phyloP scores from a whole-genome alignment of 2,113 vertebrate genomes.

The Cheilinus undulatus region DNA sequence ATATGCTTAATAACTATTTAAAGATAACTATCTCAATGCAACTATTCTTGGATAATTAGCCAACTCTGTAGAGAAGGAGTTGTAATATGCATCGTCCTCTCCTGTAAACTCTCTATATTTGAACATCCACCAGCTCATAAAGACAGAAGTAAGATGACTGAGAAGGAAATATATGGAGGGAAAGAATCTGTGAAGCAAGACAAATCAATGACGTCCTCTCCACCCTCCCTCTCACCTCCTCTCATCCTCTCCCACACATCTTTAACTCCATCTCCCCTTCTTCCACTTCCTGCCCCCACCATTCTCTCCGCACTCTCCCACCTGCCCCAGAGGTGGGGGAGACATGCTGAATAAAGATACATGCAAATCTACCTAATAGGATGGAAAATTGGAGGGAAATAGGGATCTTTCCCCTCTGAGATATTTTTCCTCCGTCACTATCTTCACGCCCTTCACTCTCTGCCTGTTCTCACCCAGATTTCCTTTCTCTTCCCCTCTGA shows the following conservation, averaged over 20 bases:
- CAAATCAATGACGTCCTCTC: conserved; percentile 46
- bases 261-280: conserved; percentile 24
- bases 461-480: conserved; percentile 21
- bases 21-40: no score
- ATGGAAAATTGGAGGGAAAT: conserved; percentile 53
- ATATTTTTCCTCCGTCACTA: conserved; percentile 40
- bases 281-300: conserved; percentile 13
- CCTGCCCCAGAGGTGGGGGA: conserved; percentile 36
- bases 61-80: not conserved
- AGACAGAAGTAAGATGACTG: conserved; percentile 30
- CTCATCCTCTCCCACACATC: conserved; percentile 13
- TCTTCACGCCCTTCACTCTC: conserved; percentile 24
- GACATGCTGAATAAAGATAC: conserved; percentile 59
- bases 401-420: conserved; percentile 46
- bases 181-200: conserved; percentile 40
- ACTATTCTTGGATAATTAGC: no score
- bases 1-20: no score
- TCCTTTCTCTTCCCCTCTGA: conserved; percentile 5
- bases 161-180: conserved; percentile 13
- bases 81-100: not conserved
- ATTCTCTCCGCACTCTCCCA: conserved; percentile 35
- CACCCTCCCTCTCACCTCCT: conserved; percentile 14
- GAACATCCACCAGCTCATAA: not conserved
- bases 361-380: conserved; percentile 68
- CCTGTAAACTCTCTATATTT: not conserved